Percentiles rank a stretch among this genome's conserved stretches.
phyloP scores from a whole-genome alignment of 2,113 vertebrate species.

The Trichomycterus rosablanca region DNA sequence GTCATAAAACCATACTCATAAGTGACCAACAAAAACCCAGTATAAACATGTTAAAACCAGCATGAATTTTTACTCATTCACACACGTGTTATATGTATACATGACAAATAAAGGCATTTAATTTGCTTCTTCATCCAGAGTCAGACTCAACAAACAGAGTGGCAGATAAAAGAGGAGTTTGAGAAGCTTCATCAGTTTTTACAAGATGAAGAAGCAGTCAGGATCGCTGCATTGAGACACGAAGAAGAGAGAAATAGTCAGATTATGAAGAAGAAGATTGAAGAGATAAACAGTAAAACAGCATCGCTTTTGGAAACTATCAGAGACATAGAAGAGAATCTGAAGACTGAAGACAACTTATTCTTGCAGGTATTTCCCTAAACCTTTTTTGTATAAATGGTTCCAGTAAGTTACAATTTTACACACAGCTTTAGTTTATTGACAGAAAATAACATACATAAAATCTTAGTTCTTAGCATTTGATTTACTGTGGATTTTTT shows the following conservation, averaged over 20 bases:
- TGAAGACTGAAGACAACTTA: constrained; percentile 1
- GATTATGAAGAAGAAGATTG: constrained; percentile 8
- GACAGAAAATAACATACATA: no score
- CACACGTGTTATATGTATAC: no score
- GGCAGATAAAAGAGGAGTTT: constrained; percentile 11
- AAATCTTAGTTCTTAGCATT: no score
- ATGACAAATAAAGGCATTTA: no score
- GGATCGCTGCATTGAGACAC: constrained; percentile 1
- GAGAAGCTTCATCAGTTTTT: constrained; percentile 19
- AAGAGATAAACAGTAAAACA: constrained; percentile 9
- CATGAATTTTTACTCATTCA: no score
- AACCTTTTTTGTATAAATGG: no score
- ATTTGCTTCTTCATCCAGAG: not conserved
- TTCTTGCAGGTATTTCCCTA: constrained; percentile 19
- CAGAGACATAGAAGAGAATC: constrained; percentile 4
- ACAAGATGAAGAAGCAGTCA: constrained; percentile 14
- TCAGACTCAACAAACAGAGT: constrained; percentile 1
- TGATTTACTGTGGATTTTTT: no score
- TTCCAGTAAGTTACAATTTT: no score
- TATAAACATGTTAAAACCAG: no score
- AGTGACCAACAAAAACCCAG: no score
- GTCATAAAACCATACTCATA: no score
- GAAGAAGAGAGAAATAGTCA: constrained; percentile 23
- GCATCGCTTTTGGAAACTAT: constrained; percentile 5
- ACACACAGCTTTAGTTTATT: no score